Conservation (phyloP, 2,888 invertebrate genomes). For the Pantelozetes paolii region DNA sequence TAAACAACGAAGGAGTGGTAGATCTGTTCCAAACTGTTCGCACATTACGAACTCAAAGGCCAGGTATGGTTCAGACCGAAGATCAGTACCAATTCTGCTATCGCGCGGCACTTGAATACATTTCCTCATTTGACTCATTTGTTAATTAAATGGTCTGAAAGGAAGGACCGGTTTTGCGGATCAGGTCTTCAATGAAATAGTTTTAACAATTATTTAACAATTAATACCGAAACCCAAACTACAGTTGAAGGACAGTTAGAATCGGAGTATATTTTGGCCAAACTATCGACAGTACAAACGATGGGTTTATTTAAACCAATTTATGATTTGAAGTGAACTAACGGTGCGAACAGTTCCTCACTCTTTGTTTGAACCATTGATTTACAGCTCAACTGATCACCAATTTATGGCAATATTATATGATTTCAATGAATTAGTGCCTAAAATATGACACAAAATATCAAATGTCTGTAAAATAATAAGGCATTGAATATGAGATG, state of each 20-base stretch:
- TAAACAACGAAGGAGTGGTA: slow-evolving; percentile 98
- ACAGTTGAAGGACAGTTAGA: neutral
- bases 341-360: slow-evolving; percentile 15
- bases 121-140: slow-evolving; percentile 74
- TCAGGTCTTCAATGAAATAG: neutral
- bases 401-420: slow-evolving; percentile 1
- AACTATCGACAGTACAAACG: neutral
- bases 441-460: neutral
- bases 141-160: neutral
- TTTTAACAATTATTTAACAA: neutral
- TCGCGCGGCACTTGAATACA: slow-evolving; percentile 94
- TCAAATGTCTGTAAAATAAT: neutral
- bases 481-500: neutral
- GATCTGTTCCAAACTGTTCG: slow-evolving; percentile 99
- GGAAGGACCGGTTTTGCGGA: neutral
- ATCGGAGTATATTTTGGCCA: neutral
- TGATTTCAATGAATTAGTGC: neutral
- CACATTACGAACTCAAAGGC: slow-evolving; percentile 93
- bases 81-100: slow-evolving; percentile 99
- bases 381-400: slow-evolving; percentile 9
- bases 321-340: neutral
- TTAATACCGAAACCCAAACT: neutral
- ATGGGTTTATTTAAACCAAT: neutral
- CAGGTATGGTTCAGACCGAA: slow-evolving; percentile 99
- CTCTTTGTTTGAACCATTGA: neutral